Evolutionary conservation across 2,888 invertebrate species (phyloP), one percentile per base, ranked within the genome.

Genomic region (Noctuana brunneofusca): DNA sequence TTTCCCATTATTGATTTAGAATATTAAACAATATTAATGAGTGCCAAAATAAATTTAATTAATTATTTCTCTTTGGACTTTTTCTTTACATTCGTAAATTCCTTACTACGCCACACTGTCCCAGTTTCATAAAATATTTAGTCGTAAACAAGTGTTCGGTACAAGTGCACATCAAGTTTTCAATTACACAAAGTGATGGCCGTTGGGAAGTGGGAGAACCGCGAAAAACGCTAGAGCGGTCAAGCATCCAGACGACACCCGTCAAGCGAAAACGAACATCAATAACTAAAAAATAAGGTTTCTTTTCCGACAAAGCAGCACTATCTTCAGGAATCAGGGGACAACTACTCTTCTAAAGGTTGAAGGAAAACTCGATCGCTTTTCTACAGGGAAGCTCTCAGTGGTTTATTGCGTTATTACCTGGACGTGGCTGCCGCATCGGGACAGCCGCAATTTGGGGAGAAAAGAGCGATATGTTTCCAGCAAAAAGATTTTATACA

Each of bases 331-430:
- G 84, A 87, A 82, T 82, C 81, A 80, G 78, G 76, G 82, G 84
- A 84, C 62, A 84, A 86, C 87, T 87, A 84, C 84, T 87, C 86
- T 86, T 84, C 84, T 83, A 86, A 86, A 87, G 85, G 84, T 86
- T 86, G 85, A 84, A 84, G 84, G 86, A 89, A 91, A 89, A 89
- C 87, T 89, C 89, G 89, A 90, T 89, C 89, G 89, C 84, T 89
- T 89, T 89, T 89, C 88, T 84, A 86, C 86, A 81, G 85, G 86
- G 86, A 89, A 86, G 84, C 89, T 87, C 89, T 87, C 88, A 87
- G 88, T 89, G 89, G 89, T 90, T 90, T 91, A 91, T 91, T 89
- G 89, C 87, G 89, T 91, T 91, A 91, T 91, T 90, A 91, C 91
- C 90, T 91, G 89, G 86, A 90, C 89, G 88, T 87, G 89, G 88